Conservation (phyloP, 2,113 vertebrate genomes). For the Gopherus evgoodei region DNA sequence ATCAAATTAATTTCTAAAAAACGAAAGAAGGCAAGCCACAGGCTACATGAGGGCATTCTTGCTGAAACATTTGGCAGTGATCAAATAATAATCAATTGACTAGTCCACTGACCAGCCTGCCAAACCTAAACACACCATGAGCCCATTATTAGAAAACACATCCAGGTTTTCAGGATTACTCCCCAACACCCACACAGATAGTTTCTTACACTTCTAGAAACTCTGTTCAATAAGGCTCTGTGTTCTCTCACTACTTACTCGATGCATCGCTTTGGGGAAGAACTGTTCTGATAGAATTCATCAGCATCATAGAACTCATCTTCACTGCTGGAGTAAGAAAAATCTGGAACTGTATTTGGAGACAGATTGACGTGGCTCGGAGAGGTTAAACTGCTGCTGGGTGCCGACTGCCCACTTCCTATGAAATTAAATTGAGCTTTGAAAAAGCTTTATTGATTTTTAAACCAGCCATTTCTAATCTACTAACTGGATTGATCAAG, state of each 20-base stretch:
- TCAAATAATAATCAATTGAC: not conserved
- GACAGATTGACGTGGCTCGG: constrained; percentile 94
- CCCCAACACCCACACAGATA: not conserved
- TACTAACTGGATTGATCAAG: not conserved
- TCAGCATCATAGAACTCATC: constrained; percentile 99
- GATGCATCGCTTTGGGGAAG: constrained; percentile 93
- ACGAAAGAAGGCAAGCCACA: not conserved
- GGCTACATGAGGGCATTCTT: not conserved
- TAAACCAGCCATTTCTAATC: not conserved
- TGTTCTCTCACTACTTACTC: constrained; percentile 84
- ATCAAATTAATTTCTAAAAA: not conserved
- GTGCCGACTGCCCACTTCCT: constrained; percentile 94
- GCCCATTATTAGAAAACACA: not conserved
- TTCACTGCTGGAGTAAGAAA: constrained; percentile 99
- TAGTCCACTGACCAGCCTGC: not conserved
- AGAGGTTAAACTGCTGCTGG: constrained; percentile 93
- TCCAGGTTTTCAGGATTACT: not conserved
- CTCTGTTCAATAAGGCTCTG: not conserved
- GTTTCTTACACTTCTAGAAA: not conserved
- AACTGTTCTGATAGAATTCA: constrained; percentile 94
- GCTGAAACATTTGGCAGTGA: not conserved
- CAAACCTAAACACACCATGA: not conserved
- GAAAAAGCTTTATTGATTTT: not conserved
- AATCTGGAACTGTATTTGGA: constrained; percentile 95
- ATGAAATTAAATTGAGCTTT: not conserved